A percentile compares a stretch with the other conserved stretches of the same genome.
These are phyloP conservation scores for Peromyscus nudipes DNA, from an alignment of 2,797 vertebrate species.

Conservation along the genomic window DNA sequence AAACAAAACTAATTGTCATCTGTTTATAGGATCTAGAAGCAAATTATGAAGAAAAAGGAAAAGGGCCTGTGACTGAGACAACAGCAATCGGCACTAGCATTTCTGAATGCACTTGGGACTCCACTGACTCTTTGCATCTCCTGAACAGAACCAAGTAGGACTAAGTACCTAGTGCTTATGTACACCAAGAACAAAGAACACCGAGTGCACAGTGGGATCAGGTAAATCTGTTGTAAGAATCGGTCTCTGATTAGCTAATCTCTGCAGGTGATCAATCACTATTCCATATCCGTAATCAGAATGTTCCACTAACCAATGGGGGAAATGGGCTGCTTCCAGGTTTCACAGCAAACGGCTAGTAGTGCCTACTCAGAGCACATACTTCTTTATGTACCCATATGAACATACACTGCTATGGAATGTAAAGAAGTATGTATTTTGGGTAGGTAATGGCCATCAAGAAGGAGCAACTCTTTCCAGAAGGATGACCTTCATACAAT, in stretches of 20 bases:
- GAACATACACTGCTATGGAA: constrained; percentile 99
- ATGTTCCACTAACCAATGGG: constrained; percentile 70
- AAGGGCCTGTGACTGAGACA: constrained; percentile 65
- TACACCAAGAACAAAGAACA: constrained; percentile 78
- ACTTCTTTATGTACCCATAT: constrained; percentile 99
- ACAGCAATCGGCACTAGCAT: constrained; percentile 8
- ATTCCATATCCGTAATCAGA: constrained; percentile 68
- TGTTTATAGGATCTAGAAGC: constrained; percentile 80
- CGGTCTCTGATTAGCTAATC: constrained; percentile 66
- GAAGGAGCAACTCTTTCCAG: constrained; percentile 83
- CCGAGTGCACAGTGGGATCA: constrained; percentile 78
- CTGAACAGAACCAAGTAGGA: constrained; percentile 61
- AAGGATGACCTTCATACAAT: constrained; percentile 82
- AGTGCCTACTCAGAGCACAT: constrained; percentile 97
- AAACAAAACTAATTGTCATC: constrained; percentile 72
- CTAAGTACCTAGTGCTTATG: constrained; percentile 71
- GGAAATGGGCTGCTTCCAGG: constrained; percentile 80
- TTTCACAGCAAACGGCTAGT: constrained; percentile 78
- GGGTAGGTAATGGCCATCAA: constrained; percentile 93
- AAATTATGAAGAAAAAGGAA: constrained; percentile 33
- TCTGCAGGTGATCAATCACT: constrained; percentile 58
- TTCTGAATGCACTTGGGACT: constrained; percentile 72
- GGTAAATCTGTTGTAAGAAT: constrained; percentile 84
- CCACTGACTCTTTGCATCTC: constrained; percentile 58
- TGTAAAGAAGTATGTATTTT: constrained; percentile 99